phyloP scores from a whole-genome alignment of 2,888 invertebrate genomes.

The Chymomyza procnemis region DNA sequence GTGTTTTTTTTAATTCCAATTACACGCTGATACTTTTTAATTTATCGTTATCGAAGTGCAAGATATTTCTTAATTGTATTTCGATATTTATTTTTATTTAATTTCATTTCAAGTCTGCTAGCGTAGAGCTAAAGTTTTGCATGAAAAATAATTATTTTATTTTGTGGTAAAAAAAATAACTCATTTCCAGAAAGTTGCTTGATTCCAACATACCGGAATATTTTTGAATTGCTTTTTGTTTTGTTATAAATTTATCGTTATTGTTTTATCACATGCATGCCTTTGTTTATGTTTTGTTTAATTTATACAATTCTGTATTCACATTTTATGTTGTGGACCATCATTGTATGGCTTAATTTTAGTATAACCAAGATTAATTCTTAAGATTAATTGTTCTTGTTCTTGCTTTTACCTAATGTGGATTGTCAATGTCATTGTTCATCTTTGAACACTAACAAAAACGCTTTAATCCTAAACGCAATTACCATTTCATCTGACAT shows the following conservation, averaged over 20 bases:
- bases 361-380: not conserved
- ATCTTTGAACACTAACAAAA: slow-evolving; percentile 2
- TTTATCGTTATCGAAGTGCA: no score
- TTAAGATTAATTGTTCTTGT: not conserved
- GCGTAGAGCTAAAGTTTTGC: no score
- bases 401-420: not conserved
- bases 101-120: no score
- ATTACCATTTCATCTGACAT: not conserved
- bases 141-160: no score
- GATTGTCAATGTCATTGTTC: slow-evolving; percentile 4
- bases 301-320: not conserved
- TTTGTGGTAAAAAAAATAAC: no score
- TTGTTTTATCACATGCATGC: not conserved
- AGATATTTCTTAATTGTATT: no score
- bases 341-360: not conserved
- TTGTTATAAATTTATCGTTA: not conserved
- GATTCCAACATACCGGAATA: no score
- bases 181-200: no score
- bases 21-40: no score
- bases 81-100: no score
- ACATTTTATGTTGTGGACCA: not conserved
- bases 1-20: no score
- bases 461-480: not conserved
- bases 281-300: not conserved
- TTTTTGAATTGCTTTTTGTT: not conserved